Percentiles rank a stretch among this genome's conserved stretches.
Conservation (phyloP, 2,797 vertebrate genomes). For the Clarias pachynema region DNA sequence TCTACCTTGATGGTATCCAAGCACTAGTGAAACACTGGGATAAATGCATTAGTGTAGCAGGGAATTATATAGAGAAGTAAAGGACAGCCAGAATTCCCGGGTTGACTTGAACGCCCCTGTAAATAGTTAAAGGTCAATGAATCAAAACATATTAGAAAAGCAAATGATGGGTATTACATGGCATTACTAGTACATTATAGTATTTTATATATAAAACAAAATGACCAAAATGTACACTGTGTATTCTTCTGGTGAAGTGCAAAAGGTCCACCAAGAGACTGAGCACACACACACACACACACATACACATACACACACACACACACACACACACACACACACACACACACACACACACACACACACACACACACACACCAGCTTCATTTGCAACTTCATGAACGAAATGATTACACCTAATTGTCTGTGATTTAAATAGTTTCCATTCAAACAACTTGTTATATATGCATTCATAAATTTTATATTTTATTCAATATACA, state of each 20-base stretch:
- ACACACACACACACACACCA: background rate
- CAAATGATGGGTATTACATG: background rate
- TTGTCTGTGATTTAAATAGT: background rate
- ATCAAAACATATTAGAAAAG: background rate
- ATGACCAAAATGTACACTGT: background rate
- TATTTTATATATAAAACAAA: background rate
- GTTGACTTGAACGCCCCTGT: too few species aligned
- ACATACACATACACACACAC: background rate
- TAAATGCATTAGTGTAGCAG: too few species aligned
- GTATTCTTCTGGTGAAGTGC: background rate
- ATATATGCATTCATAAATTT: background rate
- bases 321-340: background rate
- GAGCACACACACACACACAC: background rate
- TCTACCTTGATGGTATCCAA: too few species aligned
- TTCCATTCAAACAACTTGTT: background rate
- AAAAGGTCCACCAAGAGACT: background rate
- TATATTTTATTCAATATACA: background rate
- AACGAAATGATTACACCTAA: background rate
- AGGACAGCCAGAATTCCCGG: too few species aligned
- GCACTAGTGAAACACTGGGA: too few species aligned
- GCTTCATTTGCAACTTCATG: background rate
- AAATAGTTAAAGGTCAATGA: background rate
- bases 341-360: conserved; percentile 6
- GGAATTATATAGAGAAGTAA: too few species aligned
- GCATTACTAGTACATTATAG: too few species aligned